phyloP scores from a whole-genome alignment of 2,113 vertebrate genomes.

The Carollia perspicillata region DNA sequence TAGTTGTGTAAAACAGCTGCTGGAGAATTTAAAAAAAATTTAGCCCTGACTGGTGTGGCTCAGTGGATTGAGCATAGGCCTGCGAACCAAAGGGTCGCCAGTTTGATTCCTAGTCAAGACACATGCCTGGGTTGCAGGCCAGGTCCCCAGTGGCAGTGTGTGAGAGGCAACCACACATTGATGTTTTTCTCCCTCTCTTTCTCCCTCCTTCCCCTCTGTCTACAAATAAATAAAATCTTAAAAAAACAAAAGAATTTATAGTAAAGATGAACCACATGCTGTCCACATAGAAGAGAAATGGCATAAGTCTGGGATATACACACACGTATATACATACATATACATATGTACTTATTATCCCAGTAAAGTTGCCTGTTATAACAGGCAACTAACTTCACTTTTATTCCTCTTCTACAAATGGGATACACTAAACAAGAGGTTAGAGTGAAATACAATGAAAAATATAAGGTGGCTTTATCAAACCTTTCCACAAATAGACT shows the following conservation, averaged over 20 bases:
- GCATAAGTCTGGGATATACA: background rate
- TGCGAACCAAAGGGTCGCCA: too few relatives aligned
- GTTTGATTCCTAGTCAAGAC: too few relatives aligned
- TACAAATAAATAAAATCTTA: too few relatives aligned
- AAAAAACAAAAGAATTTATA: background rate
- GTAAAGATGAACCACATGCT: background rate
- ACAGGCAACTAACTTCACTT: background rate
- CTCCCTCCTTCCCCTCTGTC: too few relatives aligned
- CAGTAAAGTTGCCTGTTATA: background rate
- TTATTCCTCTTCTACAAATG: conserved; percentile 6
- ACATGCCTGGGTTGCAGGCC: too few relatives aligned
- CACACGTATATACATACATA: background rate
- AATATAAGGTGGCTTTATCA: background rate
- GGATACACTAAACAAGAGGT: background rate
- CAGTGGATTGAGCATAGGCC: too few relatives aligned
- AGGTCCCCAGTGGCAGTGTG: too few relatives aligned
- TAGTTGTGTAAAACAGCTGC: conserved; percentile 17
- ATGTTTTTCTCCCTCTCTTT: too few relatives aligned
- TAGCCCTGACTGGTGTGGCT: background rate
- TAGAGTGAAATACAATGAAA: conserved; percentile 4
- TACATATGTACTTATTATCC: background rate
- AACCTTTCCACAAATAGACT: conserved; percentile 1
- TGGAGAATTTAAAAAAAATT: background rate
- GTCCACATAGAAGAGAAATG: background rate
- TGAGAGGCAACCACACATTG: too few relatives aligned